phyloP scores from a whole-genome alignment of 2,888 invertebrate genomes.

The Chymomyza amoena region DNA sequence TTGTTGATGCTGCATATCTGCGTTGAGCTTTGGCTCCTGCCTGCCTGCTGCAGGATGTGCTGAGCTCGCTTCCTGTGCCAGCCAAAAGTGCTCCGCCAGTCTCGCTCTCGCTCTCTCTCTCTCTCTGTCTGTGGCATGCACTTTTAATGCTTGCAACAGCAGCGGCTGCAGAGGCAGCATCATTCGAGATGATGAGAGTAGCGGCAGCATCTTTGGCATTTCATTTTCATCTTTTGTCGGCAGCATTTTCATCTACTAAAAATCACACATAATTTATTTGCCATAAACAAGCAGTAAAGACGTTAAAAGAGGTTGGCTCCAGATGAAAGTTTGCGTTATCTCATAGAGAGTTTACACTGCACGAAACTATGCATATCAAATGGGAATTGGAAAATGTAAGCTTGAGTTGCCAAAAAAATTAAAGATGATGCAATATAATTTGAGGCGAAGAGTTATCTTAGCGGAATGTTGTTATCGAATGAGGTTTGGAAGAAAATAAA shows the following conservation, averaged over 20 bases:
- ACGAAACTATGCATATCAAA: too few relatives aligned
- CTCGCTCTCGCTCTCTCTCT: too few relatives aligned
- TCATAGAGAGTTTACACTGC: not conserved
- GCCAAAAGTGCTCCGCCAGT: slow-evolving; percentile 18
- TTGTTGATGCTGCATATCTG: slow-evolving; percentile 59
- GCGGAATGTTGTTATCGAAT: too few relatives aligned
- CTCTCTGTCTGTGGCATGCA: not conserved
- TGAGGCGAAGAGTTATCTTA: too few relatives aligned
- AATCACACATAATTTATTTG: slow-evolving; percentile 74
- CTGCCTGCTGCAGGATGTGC: slow-evolving; percentile 62
- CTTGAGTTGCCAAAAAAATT: too few relatives aligned
- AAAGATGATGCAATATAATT: too few relatives aligned
- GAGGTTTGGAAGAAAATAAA: too few relatives aligned
- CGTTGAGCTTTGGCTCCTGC: slow-evolving; percentile 28
- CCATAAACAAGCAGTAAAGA: slow-evolving; percentile 62
- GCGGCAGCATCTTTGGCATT: not conserved
- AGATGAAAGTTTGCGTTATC: not conserved
- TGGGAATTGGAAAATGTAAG: not conserved
- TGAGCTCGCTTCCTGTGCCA: slow-evolving; percentile 51
- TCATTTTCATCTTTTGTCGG: slow-evolving; percentile 3
- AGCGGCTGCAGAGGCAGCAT: not conserved
- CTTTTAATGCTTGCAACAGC: not conserved
- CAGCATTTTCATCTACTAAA: slow-evolving; percentile 43
- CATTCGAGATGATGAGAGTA: not conserved
- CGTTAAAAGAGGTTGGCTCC: not conserved